Conservation (phyloP, 2,888 invertebrate species). For the Fissipunctia ypsillon region DNA sequence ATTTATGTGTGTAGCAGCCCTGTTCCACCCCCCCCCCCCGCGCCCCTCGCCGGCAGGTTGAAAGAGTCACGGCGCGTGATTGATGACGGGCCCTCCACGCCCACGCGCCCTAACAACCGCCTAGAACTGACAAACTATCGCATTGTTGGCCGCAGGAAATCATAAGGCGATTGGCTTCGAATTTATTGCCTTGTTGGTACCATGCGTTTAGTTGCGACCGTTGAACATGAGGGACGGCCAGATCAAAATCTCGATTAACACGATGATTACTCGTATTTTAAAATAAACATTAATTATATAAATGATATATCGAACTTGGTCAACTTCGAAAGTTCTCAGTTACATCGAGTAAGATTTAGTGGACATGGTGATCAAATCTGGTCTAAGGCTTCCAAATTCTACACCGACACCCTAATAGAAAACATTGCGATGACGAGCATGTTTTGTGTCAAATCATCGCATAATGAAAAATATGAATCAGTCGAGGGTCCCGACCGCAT, state of each 20-base stretch:
- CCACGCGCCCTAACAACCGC: conserved; percentile 84
- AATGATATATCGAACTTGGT: conserved; percentile 38
- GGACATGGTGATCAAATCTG: conserved; percentile 26
- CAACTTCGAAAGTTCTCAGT: conserved; percentile 36
- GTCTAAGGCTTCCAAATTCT: conserved; percentile 73
- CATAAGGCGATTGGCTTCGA: conserved; percentile 80
- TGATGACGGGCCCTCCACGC: conserved; percentile 85
- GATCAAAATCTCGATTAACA: conserved; percentile 70
- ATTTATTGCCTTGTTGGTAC: conserved; percentile 79
- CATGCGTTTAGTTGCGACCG: conserved; percentile 69
- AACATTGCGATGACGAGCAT: conserved; percentile 81
- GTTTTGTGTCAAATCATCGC: conserved; percentile 86
- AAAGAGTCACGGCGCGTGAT: conserved; percentile 89
- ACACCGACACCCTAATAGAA: conserved; percentile 77
- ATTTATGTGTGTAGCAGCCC: conserved; percentile 86
- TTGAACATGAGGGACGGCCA: conserved; percentile 66
- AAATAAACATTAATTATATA: conserved; percentile 59
- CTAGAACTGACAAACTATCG: conserved; percentile 87
- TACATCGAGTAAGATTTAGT: conserved; percentile 7
- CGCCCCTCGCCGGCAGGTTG: conserved; percentile 85
- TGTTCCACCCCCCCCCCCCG: conserved; percentile 66
- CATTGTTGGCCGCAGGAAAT: conserved; percentile 82
- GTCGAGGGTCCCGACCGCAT: conserved; percentile 76
- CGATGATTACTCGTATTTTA: conserved; percentile 63
- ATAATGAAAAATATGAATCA: conserved; percentile 86